phyloP scores from a whole-genome alignment of 92 coral and sea anemone species.

The Blastomussa wellsi region DNA sequence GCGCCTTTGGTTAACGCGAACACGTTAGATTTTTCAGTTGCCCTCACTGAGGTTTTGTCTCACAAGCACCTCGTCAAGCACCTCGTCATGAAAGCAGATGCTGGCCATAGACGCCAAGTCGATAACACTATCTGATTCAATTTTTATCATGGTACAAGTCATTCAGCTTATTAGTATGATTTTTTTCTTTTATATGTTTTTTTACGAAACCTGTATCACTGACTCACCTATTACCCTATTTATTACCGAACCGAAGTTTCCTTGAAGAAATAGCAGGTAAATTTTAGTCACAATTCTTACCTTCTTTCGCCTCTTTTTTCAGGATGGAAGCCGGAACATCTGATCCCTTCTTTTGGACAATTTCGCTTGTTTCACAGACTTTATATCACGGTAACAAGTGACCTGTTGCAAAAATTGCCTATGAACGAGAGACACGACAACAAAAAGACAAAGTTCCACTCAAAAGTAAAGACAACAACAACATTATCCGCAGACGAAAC shows the following conservation, averaged over 20 bases:
- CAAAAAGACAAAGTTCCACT: not conserved
- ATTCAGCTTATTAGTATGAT: too few species aligned
- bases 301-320: not conserved
- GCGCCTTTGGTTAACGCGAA: not conserved
- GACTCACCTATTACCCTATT: too few species aligned
- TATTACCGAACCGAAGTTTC: not conserved
- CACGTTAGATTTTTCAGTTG: not conserved
- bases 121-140: too few species aligned
- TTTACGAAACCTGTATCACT: too few species aligned
- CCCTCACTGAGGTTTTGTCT: not conserved
- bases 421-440: not conserved
- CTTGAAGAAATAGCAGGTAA: not conserved
- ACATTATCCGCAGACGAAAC: not conserved
- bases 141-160: too few species aligned
- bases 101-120: too few species aligned
- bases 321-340: constrained; percentile 6
- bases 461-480: not conserved
- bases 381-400: constrained; percentile 22
- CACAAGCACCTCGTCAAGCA: not conserved
- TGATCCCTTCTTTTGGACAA: constrained; percentile 8
- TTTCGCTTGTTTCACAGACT: constrained; percentile 25
- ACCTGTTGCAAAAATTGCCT: not conserved
- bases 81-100: not conserved
- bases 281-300: not conserved
- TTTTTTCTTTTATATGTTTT: too few species aligned